Evolutionary conservation across 2,888 invertebrate genomes (phyloP).

Genomic region (Andricus curvator): DNA sequence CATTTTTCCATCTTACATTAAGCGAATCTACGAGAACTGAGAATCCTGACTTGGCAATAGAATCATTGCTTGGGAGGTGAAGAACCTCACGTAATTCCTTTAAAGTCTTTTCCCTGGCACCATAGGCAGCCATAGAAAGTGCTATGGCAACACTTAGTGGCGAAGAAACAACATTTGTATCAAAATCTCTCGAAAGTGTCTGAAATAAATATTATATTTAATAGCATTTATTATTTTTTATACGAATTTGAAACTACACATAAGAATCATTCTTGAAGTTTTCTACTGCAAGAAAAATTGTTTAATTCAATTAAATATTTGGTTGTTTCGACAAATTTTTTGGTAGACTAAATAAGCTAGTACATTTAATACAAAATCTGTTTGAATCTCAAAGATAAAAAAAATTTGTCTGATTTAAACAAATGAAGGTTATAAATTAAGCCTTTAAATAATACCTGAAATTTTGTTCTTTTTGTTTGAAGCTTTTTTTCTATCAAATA

Average conservation of each 20-base stretch:
- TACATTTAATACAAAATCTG: too few relatives aligned
- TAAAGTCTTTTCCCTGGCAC: constrained; percentile 46
- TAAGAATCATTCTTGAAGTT: neutral
- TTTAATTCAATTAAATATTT: too few relatives aligned
- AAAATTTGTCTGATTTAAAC: too few relatives aligned
- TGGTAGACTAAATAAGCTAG: too few relatives aligned
- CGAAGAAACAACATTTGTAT: constrained; percentile 52
- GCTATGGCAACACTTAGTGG: constrained; percentile 62
- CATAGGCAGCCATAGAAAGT: constrained; percentile 55
- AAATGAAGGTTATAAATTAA: too few relatives aligned
- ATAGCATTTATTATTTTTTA: neutral
- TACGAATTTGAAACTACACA: neutral
- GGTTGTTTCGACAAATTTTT: too few relatives aligned
- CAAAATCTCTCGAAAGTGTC: neutral
- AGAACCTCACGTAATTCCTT: constrained; percentile 40
- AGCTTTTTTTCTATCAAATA: too few relatives aligned
- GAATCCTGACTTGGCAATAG: constrained; percentile 35
- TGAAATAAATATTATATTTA: constrained; percentile 2
- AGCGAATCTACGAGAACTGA: constrained; percentile 44
- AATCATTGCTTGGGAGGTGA: constrained; percentile 38
- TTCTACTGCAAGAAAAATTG: too few relatives aligned
- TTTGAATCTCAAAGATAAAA: too few relatives aligned
- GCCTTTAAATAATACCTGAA: too few relatives aligned
- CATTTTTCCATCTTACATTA: constrained; percentile 42
- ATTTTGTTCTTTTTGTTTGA: too few relatives aligned